phyloP scores from a whole-genome alignment of 2,888 invertebrate genomes.

The Ganaspis brasiliensis region DNA sequence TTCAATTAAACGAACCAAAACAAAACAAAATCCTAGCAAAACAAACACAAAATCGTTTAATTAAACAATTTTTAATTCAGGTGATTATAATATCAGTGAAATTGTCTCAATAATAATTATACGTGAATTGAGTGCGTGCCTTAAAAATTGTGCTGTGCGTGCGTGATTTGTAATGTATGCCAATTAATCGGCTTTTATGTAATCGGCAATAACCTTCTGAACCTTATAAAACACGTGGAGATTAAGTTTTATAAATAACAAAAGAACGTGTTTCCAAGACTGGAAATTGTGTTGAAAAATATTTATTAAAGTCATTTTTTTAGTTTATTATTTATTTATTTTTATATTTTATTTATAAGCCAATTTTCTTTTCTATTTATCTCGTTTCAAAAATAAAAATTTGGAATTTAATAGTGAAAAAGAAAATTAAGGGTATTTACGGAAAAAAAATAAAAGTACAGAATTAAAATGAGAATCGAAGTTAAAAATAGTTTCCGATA shows the following conservation, averaged over 20 bases:
- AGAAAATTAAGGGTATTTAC: background rate
- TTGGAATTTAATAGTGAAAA: no score
- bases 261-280: background rate
- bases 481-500: conserved; percentile 28
- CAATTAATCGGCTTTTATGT: conserved; percentile 27
- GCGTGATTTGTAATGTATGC: conserved; percentile 33
- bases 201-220: conserved; percentile 34
- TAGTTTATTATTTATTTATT: background rate
- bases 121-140: background rate
- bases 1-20: background rate
- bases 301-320: background rate
- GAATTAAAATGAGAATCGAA: background rate
- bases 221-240: conserved; percentile 29
- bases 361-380: background rate
- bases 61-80: background rate
- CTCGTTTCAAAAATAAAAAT: no score
- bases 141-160: conserved; percentile 31
- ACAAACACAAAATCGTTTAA: no score
- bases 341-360: no score
- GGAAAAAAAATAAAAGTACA: background rate
- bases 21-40: no score
- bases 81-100: background rate
- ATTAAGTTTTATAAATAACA: conserved; percentile 22
- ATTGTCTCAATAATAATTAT: background rate
- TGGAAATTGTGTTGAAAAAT: conserved; percentile 15